Evolutionary conservation across 2,113 vertebrate genomes (phyloP).

Genomic region (Gymnarchus niloticus): DNA sequence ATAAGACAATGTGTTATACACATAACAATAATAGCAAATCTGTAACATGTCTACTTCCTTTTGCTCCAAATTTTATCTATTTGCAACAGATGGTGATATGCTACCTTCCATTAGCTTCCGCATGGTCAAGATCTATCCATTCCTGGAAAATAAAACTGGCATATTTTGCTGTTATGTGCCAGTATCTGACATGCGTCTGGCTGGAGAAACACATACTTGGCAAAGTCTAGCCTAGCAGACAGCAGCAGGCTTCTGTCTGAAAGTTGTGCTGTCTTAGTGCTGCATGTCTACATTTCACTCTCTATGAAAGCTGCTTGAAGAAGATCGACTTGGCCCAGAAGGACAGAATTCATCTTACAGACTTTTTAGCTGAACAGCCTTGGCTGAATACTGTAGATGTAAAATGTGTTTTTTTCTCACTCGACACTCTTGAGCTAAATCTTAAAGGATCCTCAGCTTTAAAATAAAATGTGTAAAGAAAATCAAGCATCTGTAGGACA

Average conservation of each 20-base stretch:
- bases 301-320: neutral
- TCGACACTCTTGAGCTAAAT: neutral
- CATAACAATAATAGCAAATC: conserved; percentile 50
- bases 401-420: no score
- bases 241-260: conserved; percentile 49
- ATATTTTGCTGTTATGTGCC: conserved; percentile 66
- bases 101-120: conserved; percentile 65
- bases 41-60: conserved; percentile 54
- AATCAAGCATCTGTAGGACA: neutral
- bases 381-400: no score
- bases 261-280: conserved; percentile 36
- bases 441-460: neutral
- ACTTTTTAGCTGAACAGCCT: neutral
- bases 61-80: conserved; percentile 58
- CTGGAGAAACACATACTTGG: conserved; percentile 56
- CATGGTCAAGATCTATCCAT: conserved; percentile 66
- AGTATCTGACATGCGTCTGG: conserved; percentile 67
- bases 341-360: neutral
- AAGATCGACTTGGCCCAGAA: neutral
- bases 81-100: conserved; percentile 66
- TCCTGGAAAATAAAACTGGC: conserved; percentile 67
- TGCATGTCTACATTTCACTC: conserved; percentile 5
- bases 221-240: conserved; percentile 39
- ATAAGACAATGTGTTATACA: conserved; percentile 29
- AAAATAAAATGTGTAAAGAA: neutral